phyloP scores from a whole-genome alignment of 1,140 invertebrate species.

The Camponotus vicinus region DNA sequence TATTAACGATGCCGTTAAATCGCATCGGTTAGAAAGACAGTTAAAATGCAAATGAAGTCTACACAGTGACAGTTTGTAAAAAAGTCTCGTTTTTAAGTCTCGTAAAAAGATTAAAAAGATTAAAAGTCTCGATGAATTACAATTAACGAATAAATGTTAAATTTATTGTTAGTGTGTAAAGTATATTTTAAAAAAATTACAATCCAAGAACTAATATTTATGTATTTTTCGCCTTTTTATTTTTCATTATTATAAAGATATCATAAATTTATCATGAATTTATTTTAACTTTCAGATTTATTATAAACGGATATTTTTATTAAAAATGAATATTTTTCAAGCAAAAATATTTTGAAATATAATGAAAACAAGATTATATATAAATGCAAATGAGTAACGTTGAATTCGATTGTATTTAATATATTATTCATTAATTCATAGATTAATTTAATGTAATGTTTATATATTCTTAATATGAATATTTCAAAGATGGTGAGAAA shows the following conservation, averaged over 20 bases:
- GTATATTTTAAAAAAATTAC: background rate
- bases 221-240: background rate
- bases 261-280: background rate
- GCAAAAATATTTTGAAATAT: background rate
- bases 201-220: background rate
- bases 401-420: background rate
- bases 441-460: background rate
- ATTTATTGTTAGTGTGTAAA: background rate
- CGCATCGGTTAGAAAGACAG: conserved; percentile 14
- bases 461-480: background rate
- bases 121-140: background rate
- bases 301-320: background rate
- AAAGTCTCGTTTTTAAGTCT: background rate
- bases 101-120: background rate
- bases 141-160: background rate
- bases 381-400: background rate
- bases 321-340: background rate
- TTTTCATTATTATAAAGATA: background rate
- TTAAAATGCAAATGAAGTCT: background rate
- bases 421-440: background rate
- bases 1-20: conserved; percentile 33
- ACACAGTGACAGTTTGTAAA: background rate
- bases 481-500: background rate
- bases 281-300: background rate
- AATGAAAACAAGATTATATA: background rate